phyloP scores from a whole-genome alignment of 2,888 invertebrate genomes.

The Cylloceria caligata region DNA sequence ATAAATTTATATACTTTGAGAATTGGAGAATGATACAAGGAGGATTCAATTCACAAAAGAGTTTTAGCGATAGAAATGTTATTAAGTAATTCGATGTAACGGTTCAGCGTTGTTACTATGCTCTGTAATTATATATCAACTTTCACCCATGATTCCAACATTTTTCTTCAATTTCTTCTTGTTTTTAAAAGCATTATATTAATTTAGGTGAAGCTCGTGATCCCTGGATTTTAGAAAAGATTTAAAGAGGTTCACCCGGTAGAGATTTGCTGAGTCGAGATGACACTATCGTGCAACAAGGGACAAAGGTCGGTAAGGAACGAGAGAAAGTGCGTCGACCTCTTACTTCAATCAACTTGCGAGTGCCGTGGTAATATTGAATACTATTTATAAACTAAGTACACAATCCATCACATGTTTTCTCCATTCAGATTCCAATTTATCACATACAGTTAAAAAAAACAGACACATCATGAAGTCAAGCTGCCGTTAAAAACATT shows the following conservation, averaged over 20 bases:
- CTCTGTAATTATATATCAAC: conserved; percentile 65
- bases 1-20: conserved; percentile 81
- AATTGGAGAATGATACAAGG: conserved; percentile 26
- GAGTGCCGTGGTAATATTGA: no score
- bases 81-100: conserved; percentile 60
- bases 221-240: no score
- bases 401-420: no score
- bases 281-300: no score
- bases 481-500: conserved; percentile 48
- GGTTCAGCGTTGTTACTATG: conserved; percentile 64
- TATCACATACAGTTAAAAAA: background rate
- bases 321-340: no score
- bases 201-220: no score
- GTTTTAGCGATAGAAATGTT: conserved; percentile 61
- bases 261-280: no score
- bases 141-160: conserved; percentile 41
- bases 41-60: conserved; percentile 40
- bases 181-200: background rate
- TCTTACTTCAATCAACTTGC: no score
- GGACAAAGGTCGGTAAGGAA: no score
- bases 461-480: background rate
- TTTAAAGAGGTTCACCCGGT: no score
- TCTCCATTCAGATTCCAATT: no score
- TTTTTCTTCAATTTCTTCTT: conserved; percentile 22
- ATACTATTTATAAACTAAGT: no score